Conservation (phyloP, 2,113 vertebrate genomes). For the Sula dactylatra region DNA sequence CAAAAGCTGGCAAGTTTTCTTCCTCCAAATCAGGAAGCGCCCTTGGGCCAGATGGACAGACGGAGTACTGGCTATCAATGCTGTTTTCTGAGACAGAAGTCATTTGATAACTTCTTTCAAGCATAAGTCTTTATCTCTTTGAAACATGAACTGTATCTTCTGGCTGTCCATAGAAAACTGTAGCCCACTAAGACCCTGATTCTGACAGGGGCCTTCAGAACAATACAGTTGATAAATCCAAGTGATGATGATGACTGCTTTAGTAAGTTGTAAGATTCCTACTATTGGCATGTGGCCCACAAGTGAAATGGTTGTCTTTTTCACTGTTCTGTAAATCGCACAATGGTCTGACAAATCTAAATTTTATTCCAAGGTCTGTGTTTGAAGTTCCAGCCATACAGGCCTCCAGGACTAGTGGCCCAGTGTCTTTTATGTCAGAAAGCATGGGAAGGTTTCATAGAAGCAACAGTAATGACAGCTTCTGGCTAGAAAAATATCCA, state of each 20-base stretch:
- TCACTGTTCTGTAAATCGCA: neutral
- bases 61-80: neutral
- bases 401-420: neutral
- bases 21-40: neutral
- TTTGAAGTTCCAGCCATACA: neutral
- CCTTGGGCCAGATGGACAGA: conserved; percentile 16
- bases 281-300: neutral
- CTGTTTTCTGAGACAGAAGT: neutral
- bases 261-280: neutral
- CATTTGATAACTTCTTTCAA: neutral
- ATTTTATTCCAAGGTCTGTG: neutral
- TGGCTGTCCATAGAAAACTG: neutral
- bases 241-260: neutral
- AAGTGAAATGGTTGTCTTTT: neutral
- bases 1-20: conserved; percentile 1
- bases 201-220: neutral
- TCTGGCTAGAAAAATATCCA: neutral
- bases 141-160: neutral
- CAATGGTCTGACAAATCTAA: neutral
- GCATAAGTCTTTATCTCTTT: neutral
- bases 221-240: neutral
- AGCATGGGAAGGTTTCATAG: neutral
- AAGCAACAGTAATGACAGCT: neutral
- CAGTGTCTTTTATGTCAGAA: neutral
- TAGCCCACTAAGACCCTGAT: neutral